Percentiles rank a stretch among this genome's conserved stretches.
Conservation (phyloP, 1,140 invertebrate genomes). For the Sinonovacula constricta region DNA sequence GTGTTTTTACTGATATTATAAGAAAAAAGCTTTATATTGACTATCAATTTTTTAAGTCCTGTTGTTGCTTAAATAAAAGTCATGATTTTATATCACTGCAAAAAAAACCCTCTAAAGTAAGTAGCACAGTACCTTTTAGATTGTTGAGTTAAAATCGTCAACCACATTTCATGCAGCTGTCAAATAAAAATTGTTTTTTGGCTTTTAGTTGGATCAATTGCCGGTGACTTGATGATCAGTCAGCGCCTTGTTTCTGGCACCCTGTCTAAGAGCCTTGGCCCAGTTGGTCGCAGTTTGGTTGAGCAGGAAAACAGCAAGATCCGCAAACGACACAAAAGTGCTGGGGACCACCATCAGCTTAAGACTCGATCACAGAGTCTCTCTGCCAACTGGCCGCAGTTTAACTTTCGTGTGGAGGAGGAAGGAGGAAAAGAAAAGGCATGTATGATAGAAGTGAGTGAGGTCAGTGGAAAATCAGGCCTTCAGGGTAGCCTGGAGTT, state of each 20-base stretch:
- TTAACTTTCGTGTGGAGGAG: conserved; percentile 60
- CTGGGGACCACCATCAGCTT: conserved; percentile 61
- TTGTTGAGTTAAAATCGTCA: too few relatives aligned
- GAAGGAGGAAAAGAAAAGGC: conserved; percentile 51
- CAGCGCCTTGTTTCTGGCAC: conserved; percentile 31
- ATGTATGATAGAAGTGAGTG: conserved; percentile 37
- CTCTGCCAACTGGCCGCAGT: conserved; percentile 65
- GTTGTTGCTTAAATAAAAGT: too few relatives aligned
- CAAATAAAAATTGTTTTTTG: too few relatives aligned
- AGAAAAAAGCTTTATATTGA: too few relatives aligned
- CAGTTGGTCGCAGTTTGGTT: conserved; percentile 2
- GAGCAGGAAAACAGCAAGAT: conserved; percentile 52
- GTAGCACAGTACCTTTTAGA: too few relatives aligned
- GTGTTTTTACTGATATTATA: too few relatives aligned
- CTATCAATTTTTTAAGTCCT: too few relatives aligned
- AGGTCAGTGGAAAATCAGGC: conserved; percentile 8
- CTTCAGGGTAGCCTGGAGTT: too few relatives aligned
- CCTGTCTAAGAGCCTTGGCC: conserved; percentile 32
- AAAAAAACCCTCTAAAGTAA: too few relatives aligned
- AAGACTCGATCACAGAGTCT: conserved; percentile 67
- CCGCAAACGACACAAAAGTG: conserved; percentile 75
- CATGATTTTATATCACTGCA: too few relatives aligned
- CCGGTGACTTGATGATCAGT: conserved; percentile 82
- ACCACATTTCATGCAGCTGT: too few relatives aligned
- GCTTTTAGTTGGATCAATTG: conserved; percentile 79